A percentile compares a stretch with the other conserved stretches of the same genome.
Evolutionary conservation across 2,888 invertebrate genomes (phyloP).

Genomic region (Sinelater perroti): DNA sequence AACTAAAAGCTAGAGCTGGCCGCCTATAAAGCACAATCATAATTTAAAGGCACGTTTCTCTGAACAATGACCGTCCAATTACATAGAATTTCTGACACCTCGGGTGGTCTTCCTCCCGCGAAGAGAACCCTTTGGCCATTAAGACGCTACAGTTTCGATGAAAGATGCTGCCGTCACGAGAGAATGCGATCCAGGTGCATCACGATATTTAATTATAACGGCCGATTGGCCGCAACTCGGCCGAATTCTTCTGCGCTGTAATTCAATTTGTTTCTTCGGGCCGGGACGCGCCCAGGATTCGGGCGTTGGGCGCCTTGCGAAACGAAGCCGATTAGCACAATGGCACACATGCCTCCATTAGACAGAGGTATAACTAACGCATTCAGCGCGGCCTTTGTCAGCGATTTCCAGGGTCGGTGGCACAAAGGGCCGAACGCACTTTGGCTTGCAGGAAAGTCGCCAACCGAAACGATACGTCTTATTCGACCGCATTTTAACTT

Average conservation of each 20-base stretch:
- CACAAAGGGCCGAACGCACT: slow-evolving; percentile 38
- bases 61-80: slow-evolving; percentile 31
- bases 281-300: neutral
- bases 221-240: slow-evolving; percentile 23
- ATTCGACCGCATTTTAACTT: slow-evolving; percentile 42
- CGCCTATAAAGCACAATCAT: too few species aligned
- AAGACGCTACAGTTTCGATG: slow-evolving; percentile 10
- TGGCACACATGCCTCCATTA: slow-evolving; percentile 45
- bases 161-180: slow-evolving; percentile 19
- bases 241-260: slow-evolving; percentile 8
- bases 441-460: slow-evolving; percentile 40
- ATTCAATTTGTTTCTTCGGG: neutral
- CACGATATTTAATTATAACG: slow-evolving; percentile 33
- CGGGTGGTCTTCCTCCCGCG: slow-evolving; percentile 37
- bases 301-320: neutral
- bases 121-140: slow-evolving; percentile 6
- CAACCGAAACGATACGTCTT: slow-evolving; percentile 45
- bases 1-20: too few species aligned
- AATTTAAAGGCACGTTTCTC: slow-evolving; percentile 33
- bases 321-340: slow-evolving; percentile 43
- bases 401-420: slow-evolving; percentile 42
- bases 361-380: slow-evolving; percentile 45
- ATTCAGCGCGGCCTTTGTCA: slow-evolving; percentile 43
- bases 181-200: slow-evolving; percentile 22
- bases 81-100: slow-evolving; percentile 35